A percentile compares a stretch with the other conserved stretches of the same genome.
These are phyloP conservation scores for Chaetoderma sp. DNA, from an alignment of 2,888 invertebrate species.

Conservation along the genomic window DNA sequence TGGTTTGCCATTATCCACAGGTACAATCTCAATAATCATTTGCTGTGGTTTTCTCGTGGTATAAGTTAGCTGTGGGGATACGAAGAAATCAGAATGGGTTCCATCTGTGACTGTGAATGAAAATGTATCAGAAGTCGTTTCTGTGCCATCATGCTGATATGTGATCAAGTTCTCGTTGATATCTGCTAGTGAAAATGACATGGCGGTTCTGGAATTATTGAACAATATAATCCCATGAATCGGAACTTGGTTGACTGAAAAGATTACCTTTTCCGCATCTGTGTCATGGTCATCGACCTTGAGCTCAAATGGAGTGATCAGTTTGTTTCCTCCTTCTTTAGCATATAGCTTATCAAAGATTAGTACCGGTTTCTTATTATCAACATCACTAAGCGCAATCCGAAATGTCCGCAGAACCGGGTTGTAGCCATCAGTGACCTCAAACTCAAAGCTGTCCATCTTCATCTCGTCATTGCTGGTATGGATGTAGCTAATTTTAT, in stretches of 20 bases:
- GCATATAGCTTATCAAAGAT: slow-evolving; percentile 59
- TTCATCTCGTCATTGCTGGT: slow-evolving; percentile 62
- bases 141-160: slow-evolving; percentile 69
- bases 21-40: slow-evolving; percentile 61
- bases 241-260: slow-evolving; percentile 63
- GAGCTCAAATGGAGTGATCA: slow-evolving; percentile 68
- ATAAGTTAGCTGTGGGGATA: slow-evolving; percentile 58
- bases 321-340: slow-evolving; percentile 61
- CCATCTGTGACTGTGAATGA: slow-evolving; percentile 66
- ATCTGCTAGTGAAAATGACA: slow-evolving; percentile 63
- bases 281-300: slow-evolving; percentile 67
- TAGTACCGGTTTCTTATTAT: slow-evolving; percentile 67
- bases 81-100: slow-evolving; percentile 64
- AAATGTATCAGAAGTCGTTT: slow-evolving; percentile 63
- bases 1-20: slow-evolving; percentile 66
- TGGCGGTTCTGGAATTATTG: slow-evolving; percentile 53
- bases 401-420: slow-evolving; percentile 63
- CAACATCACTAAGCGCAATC: slow-evolving; percentile 65
- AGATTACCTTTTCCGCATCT: slow-evolving; percentile 49
- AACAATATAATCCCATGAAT: slow-evolving; percentile 62
- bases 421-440: slow-evolving; percentile 68
- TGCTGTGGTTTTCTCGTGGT: slow-evolving; percentile 59
- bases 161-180: slow-evolving; percentile 61
- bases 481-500: slow-evolving; percentile 67
- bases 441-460: slow-evolving; percentile 69